These are phyloP conservation scores for Colletes latitarsis DNA, from an alignment of 1,140 invertebrate genomes.

Conservation along the genomic window DNA sequence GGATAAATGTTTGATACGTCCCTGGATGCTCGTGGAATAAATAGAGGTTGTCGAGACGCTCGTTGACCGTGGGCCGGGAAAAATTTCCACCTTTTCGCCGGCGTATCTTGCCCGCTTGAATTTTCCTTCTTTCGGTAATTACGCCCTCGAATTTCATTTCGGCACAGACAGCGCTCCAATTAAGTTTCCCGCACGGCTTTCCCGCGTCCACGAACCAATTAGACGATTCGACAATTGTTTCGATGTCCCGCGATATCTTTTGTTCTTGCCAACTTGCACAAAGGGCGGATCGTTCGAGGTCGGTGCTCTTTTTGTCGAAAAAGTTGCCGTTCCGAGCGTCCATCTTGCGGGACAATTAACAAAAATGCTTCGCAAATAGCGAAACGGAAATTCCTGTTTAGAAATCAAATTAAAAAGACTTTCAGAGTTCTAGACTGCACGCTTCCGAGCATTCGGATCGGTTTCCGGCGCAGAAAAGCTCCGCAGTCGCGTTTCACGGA, in stretches of 20 bases:
- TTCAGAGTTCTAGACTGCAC: too few relatives aligned
- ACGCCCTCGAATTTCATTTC: constrained; percentile 16
- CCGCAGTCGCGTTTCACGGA: not conserved
- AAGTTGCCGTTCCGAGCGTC: not conserved
- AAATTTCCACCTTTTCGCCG: not conserved
- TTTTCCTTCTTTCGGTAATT: constrained; percentile 19
- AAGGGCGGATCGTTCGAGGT: not conserved
- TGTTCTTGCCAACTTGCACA: not conserved
- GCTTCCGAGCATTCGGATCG: not conserved
- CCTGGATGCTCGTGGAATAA: not conserved
- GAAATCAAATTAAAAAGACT: too few relatives aligned
- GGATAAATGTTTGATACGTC: not conserved
- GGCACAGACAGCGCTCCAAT: constrained; percentile 23
- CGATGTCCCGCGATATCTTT: constrained; percentile 34
- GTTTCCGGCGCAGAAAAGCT: not conserved
- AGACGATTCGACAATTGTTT: constrained; percentile 37
- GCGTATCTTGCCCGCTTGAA: not conserved
- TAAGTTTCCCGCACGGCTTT: constrained; percentile 12
- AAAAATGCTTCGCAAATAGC: not conserved
- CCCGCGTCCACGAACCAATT: constrained; percentile 32
- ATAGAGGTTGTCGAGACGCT: not conserved
- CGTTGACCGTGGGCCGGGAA: not conserved
- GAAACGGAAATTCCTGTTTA: too few relatives aligned
- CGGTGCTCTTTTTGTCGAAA: not conserved
- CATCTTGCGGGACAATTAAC: not conserved